These are phyloP conservation scores for Ferdinandea cuprea DNA, from an alignment of 2,888 invertebrate species.

Conservation along the genomic window DNA sequence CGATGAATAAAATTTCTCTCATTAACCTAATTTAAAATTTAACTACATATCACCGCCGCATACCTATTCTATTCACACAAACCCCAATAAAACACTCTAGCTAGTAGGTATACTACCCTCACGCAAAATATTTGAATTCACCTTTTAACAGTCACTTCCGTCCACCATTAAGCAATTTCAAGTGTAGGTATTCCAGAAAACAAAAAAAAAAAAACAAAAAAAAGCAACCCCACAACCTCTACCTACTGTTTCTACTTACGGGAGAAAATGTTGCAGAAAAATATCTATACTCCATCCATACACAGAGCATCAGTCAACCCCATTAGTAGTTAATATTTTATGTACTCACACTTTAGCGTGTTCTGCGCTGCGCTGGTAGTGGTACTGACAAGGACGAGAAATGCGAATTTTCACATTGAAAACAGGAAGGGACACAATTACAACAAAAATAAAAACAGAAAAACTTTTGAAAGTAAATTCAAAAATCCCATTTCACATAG, in stretches of 20 bases:
- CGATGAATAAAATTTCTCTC: slow-evolving; percentile 63
- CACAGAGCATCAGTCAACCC: slow-evolving; percentile 70
- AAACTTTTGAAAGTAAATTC: slow-evolving; percentile 60
- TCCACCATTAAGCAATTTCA: slow-evolving; percentile 72
- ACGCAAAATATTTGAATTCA: slow-evolving; percentile 49
- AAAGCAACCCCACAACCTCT: neutral
- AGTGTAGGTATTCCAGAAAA: slow-evolving; percentile 38
- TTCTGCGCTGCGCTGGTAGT: slow-evolving; percentile 29
- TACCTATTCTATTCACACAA: slow-evolving; percentile 25
- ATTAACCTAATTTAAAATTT: slow-evolving; percentile 70
- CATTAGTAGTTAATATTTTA: slow-evolving; percentile 73
- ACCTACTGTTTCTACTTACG: slow-evolving; percentile 7
- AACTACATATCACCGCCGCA: slow-evolving; percentile 24
- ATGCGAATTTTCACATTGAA: slow-evolving; percentile 21
- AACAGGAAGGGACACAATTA: slow-evolving; percentile 36
- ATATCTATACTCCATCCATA: slow-evolving; percentile 31
- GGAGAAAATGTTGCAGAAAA: slow-evolving; percentile 63
- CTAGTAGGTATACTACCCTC: slow-evolving; percentile 21
- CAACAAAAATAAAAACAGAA: slow-evolving; percentile 6
- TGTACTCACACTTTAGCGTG: slow-evolving; percentile 58
- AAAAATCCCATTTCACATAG: slow-evolving; percentile 55
- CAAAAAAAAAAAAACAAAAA: slow-evolving; percentile 14
- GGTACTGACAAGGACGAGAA: slow-evolving; percentile 67
- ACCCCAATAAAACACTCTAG: slow-evolving; percentile 13
- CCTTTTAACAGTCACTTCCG: slow-evolving; percentile 66